A percentile compares a stretch with the other conserved stretches of the same genome.
Evolutionary conservation across 2,888 invertebrate species (phyloP).

Genomic region (Pilophorus perplexus): DNA sequence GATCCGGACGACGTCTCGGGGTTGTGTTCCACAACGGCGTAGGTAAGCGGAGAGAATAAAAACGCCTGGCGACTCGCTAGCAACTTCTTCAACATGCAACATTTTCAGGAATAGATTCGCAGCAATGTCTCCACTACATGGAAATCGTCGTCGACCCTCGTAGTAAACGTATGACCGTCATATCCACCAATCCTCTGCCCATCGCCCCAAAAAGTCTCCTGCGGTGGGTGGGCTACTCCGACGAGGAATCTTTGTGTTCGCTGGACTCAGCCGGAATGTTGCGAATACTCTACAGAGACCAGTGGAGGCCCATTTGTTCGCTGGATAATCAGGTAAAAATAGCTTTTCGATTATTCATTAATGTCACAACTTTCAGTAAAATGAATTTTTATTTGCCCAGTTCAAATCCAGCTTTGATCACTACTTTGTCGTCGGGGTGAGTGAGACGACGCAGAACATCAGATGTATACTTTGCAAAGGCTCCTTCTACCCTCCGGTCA

Average conservation of each 20-base stretch:
- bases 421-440: constrained; percentile 73
- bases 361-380: too few relatives aligned
- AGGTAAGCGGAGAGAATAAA: constrained; percentile 52
- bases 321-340: constrained; percentile 55
- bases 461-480: constrained; percentile 86
- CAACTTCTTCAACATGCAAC: not conserved
- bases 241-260: constrained; percentile 74
- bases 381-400: constrained; percentile 52
- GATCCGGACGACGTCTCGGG: constrained; percentile 61
- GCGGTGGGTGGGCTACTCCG: constrained; percentile 76
- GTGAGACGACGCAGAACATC: constrained; percentile 73
- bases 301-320: constrained; percentile 81
- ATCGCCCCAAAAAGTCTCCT: constrained; percentile 66
- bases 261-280: constrained; percentile 76
- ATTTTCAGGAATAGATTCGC: constrained; percentile 18
- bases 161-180: constrained; percentile 41
- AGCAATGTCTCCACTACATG: constrained; percentile 55
- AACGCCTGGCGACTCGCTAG: too few relatives aligned
- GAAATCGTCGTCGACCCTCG: constrained; percentile 46
- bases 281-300: constrained; percentile 65
- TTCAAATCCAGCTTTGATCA: constrained; percentile 67
- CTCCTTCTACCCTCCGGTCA: constrained; percentile 79
- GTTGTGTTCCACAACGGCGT: constrained; percentile 66
- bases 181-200: constrained; percentile 56
- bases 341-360: too few relatives aligned